Conservation (phyloP, 2,888 invertebrate genomes). For the Sussaba pulchella region DNA sequence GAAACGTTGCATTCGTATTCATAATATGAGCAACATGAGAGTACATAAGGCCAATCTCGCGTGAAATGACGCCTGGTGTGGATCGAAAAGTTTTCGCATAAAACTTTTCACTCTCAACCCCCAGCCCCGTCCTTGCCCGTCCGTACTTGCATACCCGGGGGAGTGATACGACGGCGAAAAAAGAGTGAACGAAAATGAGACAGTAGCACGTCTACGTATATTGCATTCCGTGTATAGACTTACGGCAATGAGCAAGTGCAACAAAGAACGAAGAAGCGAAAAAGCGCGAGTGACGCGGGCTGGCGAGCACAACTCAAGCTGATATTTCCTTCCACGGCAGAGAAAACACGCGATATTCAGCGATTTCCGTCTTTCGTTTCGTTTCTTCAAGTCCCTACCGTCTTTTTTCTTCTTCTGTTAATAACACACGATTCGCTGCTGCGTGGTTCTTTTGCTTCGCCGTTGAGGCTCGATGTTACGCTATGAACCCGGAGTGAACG, state of each 20-base stretch:
- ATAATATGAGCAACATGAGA: constrained; percentile 37
- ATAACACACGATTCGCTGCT: background rate
- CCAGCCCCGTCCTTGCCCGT: no score
- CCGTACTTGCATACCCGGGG: constrained; percentile 30
- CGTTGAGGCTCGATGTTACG: constrained; percentile 12
- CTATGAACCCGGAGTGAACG: background rate
- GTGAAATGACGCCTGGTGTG: constrained; percentile 52
- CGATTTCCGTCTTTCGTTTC: constrained; percentile 22
- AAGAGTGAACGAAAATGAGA: constrained; percentile 31
- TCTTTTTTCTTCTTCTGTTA: background rate
- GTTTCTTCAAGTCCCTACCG: background rate
- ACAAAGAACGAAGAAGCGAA: constrained; percentile 10
- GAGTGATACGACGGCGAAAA: constrained; percentile 42
- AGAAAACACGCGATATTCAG: constrained; percentile 24
- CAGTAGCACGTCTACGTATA: background rate
- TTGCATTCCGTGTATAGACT: background rate
- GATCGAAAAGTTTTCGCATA: constrained; percentile 63
- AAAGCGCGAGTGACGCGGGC: background rate
- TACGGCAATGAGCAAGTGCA: constrained; percentile 4
- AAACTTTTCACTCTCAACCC: constrained; percentile 59
- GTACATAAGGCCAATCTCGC: constrained; percentile 58
- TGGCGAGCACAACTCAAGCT: background rate
- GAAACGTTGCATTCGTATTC: constrained; percentile 58
- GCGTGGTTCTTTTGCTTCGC: constrained; percentile 20
- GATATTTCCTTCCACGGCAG: constrained; percentile 14